A percentile compares a stretch with the other conserved stretches of the same genome.
These are phyloP conservation scores for Lithosia quadra DNA, from an alignment of 2,888 invertebrate genomes.

Conservation along the genomic window DNA sequence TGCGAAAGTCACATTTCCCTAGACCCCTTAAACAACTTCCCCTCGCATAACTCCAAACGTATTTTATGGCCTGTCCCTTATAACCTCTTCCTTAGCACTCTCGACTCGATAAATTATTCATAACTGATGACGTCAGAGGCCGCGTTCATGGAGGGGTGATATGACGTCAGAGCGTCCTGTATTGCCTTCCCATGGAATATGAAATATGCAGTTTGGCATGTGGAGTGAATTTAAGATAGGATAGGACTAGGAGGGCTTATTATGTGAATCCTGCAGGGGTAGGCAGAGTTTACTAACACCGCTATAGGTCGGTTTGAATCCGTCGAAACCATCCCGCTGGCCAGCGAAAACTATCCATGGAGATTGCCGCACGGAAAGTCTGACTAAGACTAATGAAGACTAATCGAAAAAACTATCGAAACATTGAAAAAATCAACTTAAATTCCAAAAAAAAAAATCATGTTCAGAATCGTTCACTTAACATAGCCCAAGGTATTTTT, in stretches of 20 bases:
- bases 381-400: too few species aligned
- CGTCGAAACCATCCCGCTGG: too few species aligned
- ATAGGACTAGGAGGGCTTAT: not conserved
- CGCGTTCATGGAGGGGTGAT: slow-evolving; percentile 25
- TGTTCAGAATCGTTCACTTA: too few species aligned
- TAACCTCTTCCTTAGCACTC: slow-evolving; percentile 14
- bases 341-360: too few species aligned
- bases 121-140: slow-evolving; percentile 46
- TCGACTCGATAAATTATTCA: slow-evolving; percentile 42
- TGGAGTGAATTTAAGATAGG: slow-evolving; percentile 8
- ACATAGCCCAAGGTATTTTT: too few species aligned
- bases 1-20: not conserved
- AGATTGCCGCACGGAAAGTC: too few species aligned
- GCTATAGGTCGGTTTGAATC: not conserved
- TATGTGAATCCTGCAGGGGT: not conserved
- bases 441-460: too few species aligned
- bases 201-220: slow-evolving; percentile 11
- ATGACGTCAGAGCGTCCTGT: slow-evolving; percentile 44
- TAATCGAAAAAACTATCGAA: too few species aligned
- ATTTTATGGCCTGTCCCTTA: not conserved
- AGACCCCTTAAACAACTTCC: not conserved
- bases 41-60: not conserved
- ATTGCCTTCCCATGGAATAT: slow-evolving; percentile 32
- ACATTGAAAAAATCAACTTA: too few species aligned
- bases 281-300: not conserved